Base-by-base conservation (phyloP, 1,140 invertebrate genomes). In the Lepidotrigona ventralis region DNA sequence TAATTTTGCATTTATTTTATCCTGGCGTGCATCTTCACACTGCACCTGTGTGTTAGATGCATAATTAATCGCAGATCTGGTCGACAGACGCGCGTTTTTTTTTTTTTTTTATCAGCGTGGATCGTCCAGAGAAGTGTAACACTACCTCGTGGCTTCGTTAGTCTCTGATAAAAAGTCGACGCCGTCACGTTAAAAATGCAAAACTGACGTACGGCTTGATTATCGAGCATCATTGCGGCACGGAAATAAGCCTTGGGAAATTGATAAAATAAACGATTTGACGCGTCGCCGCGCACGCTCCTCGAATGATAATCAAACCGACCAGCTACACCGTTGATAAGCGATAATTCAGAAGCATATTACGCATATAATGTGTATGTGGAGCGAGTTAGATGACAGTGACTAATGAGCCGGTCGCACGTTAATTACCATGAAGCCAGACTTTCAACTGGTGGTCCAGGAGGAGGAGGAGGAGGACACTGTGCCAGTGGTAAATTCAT, bases 241-340 rank as follows among this genome's bases (percentile, higher is more conserved):
- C 70, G 83, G 77, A 81, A 84, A 81, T 69, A 79, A 81, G 70
- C 78, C 69, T 80, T 60, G 69, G 51, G n/a, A 2, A 79, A 71
- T 86, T 87, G 76, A 89, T 84, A 79, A 82, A 87, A 81, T 60
- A 81, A 87, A 83, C 81, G 77, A 82, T 78, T 87, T 54, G 56
- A 85, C 58, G 17, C 83, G 68, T 21, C 46, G 56, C 51, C 51
- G 76, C 78, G 79, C 60, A 51, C 60, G 15, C 78, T 81, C 53
- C 46, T 26, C 58, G 23, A 68, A 81, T 54, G 83, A 84, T 84
- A 84, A 84, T 84, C 83, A 39, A 46, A 26, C 54, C 71, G 83
- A 19, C 56, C 76, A 71, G 69, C 33, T 23, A 26, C 54, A 29
- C 71, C 69, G 76, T 72, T 85, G 83, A 85, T 85, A 85, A 85